These are phyloP conservation scores for Dasypolia templi DNA, from an alignment of 2,888 invertebrate species.

Conservation along the genomic window DNA sequence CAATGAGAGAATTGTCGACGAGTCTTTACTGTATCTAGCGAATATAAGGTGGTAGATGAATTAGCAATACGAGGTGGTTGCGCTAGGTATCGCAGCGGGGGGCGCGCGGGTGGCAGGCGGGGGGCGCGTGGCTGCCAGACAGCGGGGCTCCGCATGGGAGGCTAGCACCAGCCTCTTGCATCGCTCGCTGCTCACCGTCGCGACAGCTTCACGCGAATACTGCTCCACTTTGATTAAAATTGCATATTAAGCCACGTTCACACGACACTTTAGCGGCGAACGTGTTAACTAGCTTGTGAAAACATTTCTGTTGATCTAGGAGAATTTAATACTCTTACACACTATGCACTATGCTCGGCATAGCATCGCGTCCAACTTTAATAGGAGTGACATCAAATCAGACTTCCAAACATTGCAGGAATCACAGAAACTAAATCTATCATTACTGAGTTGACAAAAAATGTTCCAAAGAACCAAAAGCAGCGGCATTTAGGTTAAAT, in stretches of 20 bases:
- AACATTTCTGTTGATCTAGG: conserved; percentile 57
- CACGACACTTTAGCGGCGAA: conserved; percentile 68
- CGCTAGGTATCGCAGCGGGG: conserved; percentile 78
- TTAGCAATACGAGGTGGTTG: conserved; percentile 84
- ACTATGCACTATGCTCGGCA: conserved; percentile 43
- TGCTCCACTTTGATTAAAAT: conserved; percentile 87
- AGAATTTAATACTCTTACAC: conserved; percentile 53
- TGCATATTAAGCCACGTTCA: conserved; percentile 78
- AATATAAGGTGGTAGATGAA: conserved; percentile 80
- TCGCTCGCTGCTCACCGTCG: conserved; percentile 84
- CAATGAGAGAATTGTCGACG: conserved; percentile 77
- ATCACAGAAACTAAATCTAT: conserved; percentile 37
- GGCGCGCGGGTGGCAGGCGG: conserved; percentile 63
- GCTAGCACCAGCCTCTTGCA: conserved; percentile 89
- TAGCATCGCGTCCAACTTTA: conserved; percentile 24
- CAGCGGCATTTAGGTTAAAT: conserved; percentile 25
- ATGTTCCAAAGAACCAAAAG: conserved; percentile 26
- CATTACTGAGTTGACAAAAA: conserved; percentile 13
- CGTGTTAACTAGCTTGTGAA: conserved; percentile 67
- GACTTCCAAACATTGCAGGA: conserved; percentile 17
- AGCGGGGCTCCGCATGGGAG: conserved; percentile 91
- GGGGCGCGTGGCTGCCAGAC: conserved; percentile 86
- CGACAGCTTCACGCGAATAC: conserved; percentile 86
- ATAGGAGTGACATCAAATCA: conserved; percentile 34
- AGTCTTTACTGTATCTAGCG: conserved; percentile 71